phyloP scores from a whole-genome alignment of 1,140 invertebrate genomes.

The Chionoecetes opilio region DNA sequence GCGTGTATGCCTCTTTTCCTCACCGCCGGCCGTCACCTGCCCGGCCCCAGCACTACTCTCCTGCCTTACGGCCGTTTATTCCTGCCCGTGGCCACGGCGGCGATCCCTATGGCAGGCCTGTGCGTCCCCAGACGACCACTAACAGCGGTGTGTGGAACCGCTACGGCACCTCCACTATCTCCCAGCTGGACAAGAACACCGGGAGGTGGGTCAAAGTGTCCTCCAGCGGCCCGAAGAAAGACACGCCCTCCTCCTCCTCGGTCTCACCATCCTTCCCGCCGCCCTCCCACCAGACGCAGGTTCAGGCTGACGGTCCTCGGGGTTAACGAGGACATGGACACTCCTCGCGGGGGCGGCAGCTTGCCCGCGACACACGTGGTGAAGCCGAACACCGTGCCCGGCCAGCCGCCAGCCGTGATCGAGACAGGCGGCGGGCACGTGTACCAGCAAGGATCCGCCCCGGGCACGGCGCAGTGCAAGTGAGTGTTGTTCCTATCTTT shows the following conservation, averaged over 20 bases:
- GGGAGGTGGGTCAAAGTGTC: slow-evolving; percentile 68
- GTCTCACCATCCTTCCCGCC: background rate
- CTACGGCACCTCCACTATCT: slow-evolving; percentile 62
- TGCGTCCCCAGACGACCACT: background rate
- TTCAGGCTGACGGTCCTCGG: slow-evolving; percentile 66
- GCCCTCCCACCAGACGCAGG: slow-evolving; percentile 40
- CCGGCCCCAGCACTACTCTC: background rate
- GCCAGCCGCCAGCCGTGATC: slow-evolving; percentile 60
- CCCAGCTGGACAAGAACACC: slow-evolving; percentile 65
- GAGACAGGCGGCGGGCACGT: slow-evolving; percentile 54
- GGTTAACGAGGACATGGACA: slow-evolving; percentile 10
- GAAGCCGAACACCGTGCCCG: slow-evolving; percentile 57
- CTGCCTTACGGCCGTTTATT: background rate
- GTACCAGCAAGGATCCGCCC: background rate
- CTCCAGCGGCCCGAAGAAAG: slow-evolving; percentile 33
- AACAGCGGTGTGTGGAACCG: slow-evolving; percentile 59
- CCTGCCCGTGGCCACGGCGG: background rate
- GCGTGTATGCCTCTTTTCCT: slow-evolving; percentile 9
- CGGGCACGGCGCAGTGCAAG: slow-evolving; percentile 1
- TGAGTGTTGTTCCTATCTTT: slow-evolving; percentile 57
- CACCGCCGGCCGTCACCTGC: background rate
- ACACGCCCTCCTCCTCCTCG: background rate
- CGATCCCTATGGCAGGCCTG: background rate
- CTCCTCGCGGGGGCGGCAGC: background rate
- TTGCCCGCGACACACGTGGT: slow-evolving; percentile 1